These are phyloP conservation scores for Erynnis tages DNA, from an alignment of 2,888 invertebrate genomes.

Conservation along the genomic window DNA sequence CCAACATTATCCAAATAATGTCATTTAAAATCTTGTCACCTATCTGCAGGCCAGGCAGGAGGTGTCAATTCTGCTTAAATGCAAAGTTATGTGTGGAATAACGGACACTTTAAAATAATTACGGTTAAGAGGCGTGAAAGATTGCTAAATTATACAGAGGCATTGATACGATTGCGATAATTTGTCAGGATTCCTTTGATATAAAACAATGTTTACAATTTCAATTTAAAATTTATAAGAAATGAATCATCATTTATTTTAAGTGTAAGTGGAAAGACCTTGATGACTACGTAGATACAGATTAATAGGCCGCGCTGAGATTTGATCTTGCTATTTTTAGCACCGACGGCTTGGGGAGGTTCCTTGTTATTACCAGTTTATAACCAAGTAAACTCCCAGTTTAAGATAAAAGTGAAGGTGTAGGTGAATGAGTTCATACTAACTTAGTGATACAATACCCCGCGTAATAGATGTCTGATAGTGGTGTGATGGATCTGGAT, in stretches of 20 bases:
- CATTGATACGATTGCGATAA: slow-evolving; percentile 11
- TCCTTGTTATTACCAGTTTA: slow-evolving; percentile 16
- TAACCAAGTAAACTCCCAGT: slow-evolving; percentile 14
- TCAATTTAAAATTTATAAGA: slow-evolving; percentile 23
- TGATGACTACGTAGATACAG: too few species aligned
- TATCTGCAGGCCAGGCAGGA: slow-evolving; percentile 24
- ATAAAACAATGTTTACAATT: slow-evolving; percentile 7
- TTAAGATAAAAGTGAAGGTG: slow-evolving; percentile 21
- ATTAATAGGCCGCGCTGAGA: slow-evolving; percentile 20
- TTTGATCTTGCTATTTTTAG: slow-evolving; percentile 21
- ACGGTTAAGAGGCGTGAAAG: slow-evolving; percentile 34
- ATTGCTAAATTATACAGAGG: slow-evolving; percentile 49
- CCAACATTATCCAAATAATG: slow-evolving; percentile 24
- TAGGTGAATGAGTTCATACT: not conserved
- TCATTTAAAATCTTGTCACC: slow-evolving; percentile 32
- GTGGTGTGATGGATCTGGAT: slow-evolving; percentile 54
- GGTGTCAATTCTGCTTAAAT: slow-evolving; percentile 30
- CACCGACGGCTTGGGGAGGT: slow-evolving; percentile 14
- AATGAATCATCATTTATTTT: slow-evolving; percentile 9
- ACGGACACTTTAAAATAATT: slow-evolving; percentile 36
- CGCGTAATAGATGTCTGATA: slow-evolving; percentile 48
- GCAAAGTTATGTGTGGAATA: slow-evolving; percentile 37
- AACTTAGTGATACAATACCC: slow-evolving; percentile 27
- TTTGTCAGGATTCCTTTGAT: slow-evolving; percentile 9
- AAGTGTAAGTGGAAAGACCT: slow-evolving; percentile 19